phyloP scores from a whole-genome alignment of 2,797 vertebrate species.

The Rhadinocentrus ornatus region DNA sequence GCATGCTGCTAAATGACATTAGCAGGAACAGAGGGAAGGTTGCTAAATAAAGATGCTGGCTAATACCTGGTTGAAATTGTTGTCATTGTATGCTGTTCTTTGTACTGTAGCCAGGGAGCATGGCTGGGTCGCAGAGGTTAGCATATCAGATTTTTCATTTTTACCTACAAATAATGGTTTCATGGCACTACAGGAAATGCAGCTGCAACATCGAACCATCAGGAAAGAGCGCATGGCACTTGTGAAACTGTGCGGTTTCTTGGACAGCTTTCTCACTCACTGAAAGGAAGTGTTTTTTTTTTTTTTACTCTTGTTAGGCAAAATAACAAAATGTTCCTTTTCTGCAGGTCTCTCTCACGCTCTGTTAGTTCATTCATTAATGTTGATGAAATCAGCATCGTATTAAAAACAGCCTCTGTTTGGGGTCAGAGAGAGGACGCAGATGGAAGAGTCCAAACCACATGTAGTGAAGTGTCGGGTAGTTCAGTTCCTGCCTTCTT shows the following conservation, averaged over 20 bases:
- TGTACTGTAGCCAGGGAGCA: not conserved
- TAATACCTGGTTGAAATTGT: slow-evolving; percentile 12
- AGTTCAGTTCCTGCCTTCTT: not conserved
- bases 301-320: slow-evolving; percentile 11
- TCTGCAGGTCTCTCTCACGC: slow-evolving; percentile 17
- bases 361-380: slow-evolving; percentile 43
- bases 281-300: slow-evolving; percentile 67
- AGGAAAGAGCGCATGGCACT: slow-evolving; percentile 35
- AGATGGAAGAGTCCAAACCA: slow-evolving; percentile 13
- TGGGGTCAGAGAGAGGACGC: slow-evolving; percentile 34
- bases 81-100: not conserved
- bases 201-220: slow-evolving; percentile 12
- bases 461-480: slow-evolving; percentile 9
- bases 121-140: not conserved
- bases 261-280: slow-evolving; percentile 58
- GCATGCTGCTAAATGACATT: slow-evolving; percentile 36
- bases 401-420: slow-evolving; percentile 5
- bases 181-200: slow-evolving; percentile 20
- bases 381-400: slow-evolving; percentile 3
- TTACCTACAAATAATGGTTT: slow-evolving; percentile 14
- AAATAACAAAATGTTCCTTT: slow-evolving; percentile 54
- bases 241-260: slow-evolving; percentile 66
- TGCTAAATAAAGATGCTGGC: not conserved
- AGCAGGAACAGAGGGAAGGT: slow-evolving; percentile 49
- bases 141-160: not conserved